Conservation (phyloP, 2,888 invertebrate genomes). For the Lottia gigantea region DNA sequence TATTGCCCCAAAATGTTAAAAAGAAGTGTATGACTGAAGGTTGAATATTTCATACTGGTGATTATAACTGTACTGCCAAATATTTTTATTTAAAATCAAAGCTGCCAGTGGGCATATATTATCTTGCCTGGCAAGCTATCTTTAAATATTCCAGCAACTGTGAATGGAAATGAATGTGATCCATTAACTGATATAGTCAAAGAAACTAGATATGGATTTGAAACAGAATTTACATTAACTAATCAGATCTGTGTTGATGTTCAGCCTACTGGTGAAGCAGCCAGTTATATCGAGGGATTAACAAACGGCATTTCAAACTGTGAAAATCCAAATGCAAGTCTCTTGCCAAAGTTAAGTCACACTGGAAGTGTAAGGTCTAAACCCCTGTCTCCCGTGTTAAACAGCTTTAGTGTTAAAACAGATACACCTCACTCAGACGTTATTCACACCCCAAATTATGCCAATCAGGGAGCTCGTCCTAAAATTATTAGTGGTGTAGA, state of each 20-base stretch:
- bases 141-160: too few species aligned
- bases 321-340: conserved; percentile 12
- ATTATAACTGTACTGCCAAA: too few species aligned
- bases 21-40: too few species aligned
- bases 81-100: too few species aligned
- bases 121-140: too few species aligned
- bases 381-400: conserved; percentile 30
- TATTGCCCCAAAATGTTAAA: too few species aligned
- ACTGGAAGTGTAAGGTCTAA: conserved; percentile 28
- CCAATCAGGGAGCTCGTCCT: conserved; percentile 33
- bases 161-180: neutral
- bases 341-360: conserved; percentile 21
- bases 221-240: neutral
- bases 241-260: conserved; percentile 27
- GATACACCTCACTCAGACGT: conserved; percentile 13
- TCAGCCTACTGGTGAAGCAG: conserved; percentile 18
- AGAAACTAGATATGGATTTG: neutral
- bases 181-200: neutral
- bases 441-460: conserved; percentile 21
- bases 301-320: neutral
- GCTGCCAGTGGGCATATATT: too few species aligned
- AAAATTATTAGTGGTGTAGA: neutral
- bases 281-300: neutral
- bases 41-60: too few species aligned
- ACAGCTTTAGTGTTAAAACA: conserved; percentile 28